A percentile compares a stretch with the other conserved stretches of the same genome.
Conservation (phyloP, 2,888 invertebrate species). For the Drosophila trichaetosa region DNA sequence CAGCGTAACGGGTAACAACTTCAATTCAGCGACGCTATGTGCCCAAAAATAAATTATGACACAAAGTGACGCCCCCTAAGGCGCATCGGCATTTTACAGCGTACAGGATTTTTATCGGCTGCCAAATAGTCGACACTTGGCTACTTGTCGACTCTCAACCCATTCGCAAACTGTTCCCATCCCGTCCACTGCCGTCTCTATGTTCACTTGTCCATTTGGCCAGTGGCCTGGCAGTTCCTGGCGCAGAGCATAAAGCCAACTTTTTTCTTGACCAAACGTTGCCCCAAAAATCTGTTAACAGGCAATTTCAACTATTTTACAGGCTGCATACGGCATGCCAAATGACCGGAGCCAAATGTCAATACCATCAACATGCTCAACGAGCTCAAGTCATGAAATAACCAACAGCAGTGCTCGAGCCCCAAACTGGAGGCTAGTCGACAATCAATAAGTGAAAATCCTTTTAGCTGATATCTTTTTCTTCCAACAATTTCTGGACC, state of each 20-base stretch:
- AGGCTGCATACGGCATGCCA: slow-evolving; percentile 69
- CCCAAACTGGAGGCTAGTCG: slow-evolving; percentile 10
- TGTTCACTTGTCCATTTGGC: slow-evolving; percentile 39
- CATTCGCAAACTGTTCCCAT: slow-evolving; percentile 5
- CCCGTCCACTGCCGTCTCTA: background rate
- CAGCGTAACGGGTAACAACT: slow-evolving; percentile 31
- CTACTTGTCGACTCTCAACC: slow-evolving; percentile 36
- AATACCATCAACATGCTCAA: slow-evolving; percentile 65
- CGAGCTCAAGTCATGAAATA: slow-evolving; percentile 42
- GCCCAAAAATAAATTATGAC: slow-evolving; percentile 47
- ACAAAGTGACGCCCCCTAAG: slow-evolving; percentile 31
- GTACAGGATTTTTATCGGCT: slow-evolving; percentile 67
- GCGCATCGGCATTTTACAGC: slow-evolving; percentile 51
- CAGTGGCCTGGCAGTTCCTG: slow-evolving; percentile 62
- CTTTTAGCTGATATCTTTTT: slow-evolving; percentile 6
- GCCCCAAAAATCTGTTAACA: slow-evolving; percentile 74
- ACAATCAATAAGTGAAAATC: slow-evolving; percentile 30
- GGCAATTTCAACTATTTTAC: slow-evolving; percentile 76
- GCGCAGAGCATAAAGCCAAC: slow-evolving; percentile 54
- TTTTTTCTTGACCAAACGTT: slow-evolving; percentile 49
- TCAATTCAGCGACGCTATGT: slow-evolving; percentile 38
- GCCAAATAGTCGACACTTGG: slow-evolving; percentile 74
- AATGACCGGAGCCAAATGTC: slow-evolving; percentile 77
- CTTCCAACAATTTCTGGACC: background rate
- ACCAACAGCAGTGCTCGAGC: slow-evolving; percentile 32